Conservation (phyloP, 2,113 vertebrate species). For the Nannospalax galili region DNA sequence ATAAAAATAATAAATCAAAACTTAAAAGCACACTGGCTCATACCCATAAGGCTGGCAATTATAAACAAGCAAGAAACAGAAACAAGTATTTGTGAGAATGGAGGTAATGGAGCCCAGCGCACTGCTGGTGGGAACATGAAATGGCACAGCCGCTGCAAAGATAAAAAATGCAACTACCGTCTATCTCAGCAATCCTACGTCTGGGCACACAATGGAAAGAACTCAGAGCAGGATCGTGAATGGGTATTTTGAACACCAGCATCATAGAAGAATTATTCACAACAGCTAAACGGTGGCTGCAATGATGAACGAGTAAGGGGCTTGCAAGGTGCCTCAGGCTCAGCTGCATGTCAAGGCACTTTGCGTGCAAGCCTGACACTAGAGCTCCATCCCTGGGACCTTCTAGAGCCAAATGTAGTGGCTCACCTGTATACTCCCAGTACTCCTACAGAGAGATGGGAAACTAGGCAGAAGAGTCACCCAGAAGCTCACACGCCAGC, state of each 20-base stretch:
- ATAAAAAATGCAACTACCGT: conserved; percentile 8
- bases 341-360: neutral
- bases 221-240: neutral
- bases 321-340: neutral
- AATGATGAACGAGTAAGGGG: no score
- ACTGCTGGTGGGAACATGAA: neutral
- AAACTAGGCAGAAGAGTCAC: neutral
- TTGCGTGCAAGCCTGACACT: neutral
- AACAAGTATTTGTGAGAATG: neutral
- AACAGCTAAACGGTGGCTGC: neutral
- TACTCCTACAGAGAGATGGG: neutral
- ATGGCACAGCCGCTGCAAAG: neutral
- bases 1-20: neutral
- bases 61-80: neutral
- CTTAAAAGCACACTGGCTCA: neutral
- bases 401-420: neutral
- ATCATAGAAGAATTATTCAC: neutral
- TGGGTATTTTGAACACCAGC: neutral
- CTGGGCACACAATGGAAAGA: neutral
- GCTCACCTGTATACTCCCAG: neutral
- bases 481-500: neutral
- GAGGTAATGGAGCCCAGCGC: neutral
- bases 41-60: neutral
- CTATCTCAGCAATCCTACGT: conserved; percentile 28
- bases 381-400: no score